Conservation (phyloP, 2,888 invertebrate species). For the Drosophila atripex region DNA sequence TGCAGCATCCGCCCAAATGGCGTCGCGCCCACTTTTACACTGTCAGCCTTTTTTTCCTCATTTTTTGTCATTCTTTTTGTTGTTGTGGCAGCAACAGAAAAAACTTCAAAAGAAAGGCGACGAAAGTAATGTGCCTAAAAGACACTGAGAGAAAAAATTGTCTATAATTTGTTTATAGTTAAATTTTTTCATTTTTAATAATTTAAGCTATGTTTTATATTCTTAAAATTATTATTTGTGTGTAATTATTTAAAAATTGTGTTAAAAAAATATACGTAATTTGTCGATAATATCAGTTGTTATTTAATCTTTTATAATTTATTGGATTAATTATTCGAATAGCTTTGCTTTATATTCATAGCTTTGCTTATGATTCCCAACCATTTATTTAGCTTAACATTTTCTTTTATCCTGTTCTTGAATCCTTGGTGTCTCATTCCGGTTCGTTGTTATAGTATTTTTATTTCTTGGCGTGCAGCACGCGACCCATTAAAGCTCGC, state of each 20-base stretch:
- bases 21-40: slow-evolving; percentile 26
- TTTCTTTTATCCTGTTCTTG: background rate
- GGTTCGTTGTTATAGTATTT: slow-evolving; percentile 2
- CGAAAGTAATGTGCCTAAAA: background rate
- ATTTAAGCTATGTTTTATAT: no score
- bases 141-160: background rate
- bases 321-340: no score
- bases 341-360: no score
- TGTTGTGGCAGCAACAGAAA: background rate
- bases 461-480: slow-evolving; percentile 21
- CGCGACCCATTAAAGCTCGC: slow-evolving; percentile 36
- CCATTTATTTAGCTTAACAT: background rate
- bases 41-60: background rate
- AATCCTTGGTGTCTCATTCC: background rate
- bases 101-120: background rate
- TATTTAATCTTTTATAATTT: no score
- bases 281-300: no score
- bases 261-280: no score
- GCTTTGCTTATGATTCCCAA: background rate
- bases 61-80: background rate
- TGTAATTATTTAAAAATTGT: no score
- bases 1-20: slow-evolving; percentile 60
- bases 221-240: no score
- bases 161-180: background rate
- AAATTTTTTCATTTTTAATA: background rate